Base-by-base conservation (phyloP, 2,888 invertebrate species). In the Drosophila tripunctata region DNA sequence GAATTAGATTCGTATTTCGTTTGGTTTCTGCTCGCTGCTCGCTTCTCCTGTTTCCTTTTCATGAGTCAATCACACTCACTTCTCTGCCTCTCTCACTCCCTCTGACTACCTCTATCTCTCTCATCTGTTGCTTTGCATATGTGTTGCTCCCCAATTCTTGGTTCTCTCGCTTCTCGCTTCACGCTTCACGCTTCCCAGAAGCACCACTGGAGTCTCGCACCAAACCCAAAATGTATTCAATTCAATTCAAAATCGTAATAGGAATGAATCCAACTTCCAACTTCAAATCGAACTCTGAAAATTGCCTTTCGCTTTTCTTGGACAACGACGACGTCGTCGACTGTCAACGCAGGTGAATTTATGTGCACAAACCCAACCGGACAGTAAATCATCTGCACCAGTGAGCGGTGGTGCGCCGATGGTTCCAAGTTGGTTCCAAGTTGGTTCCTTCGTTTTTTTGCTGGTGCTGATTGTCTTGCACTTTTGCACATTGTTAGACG, bases 311-410 rank as follows among this genome's bases (percentile, higher is more conserved):
- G 81, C 77, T 83, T 77, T 83, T 78, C 35, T 51, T 40, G 54
- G 40, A 27, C 35, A 22, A 31, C 30, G 24, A 27, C 36, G 40
- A 27, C 52, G 52, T 8, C 52, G 41, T 21, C 66, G 71, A 85
- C 89, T 89, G 89, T 89, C 89, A 89, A 78, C 68, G 83, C 89
- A 89, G 89, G 88, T 88, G 89, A 88, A 90, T 90, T 90, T 90
- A 90, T 90, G 90, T 88, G 88, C 86, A 77, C 78, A 75, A 80
- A 78, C 77, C 77, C 73, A 82, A 86, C 87, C 88, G 86, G 86
- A 83, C 85, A 88, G 88, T 90, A 90, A 90, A 90, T 90, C 90
- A 89, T 89, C 81, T 72, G 84, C 71, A 58, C 67, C 62, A 50
- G 44, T 52, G 67, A 57, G 48, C 43, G 44, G 31, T 36, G 44